Percentiles rank a stretch among this genome's conserved stretches.
phyloP scores from a whole-genome alignment of 2,113 vertebrate species.

The Amblyornis subalaris region DNA sequence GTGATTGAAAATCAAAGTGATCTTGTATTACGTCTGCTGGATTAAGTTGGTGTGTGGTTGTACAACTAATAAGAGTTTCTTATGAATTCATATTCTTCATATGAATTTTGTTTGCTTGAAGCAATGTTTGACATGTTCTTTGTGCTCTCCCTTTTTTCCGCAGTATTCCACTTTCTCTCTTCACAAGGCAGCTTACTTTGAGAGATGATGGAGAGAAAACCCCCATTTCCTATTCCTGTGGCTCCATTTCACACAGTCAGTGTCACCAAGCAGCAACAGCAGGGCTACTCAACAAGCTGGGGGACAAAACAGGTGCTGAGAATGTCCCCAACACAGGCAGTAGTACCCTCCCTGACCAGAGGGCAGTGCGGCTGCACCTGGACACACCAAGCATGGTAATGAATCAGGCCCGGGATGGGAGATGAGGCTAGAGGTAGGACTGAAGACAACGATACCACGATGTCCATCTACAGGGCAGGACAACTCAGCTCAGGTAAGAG shows the following conservation, averaged over 20 bases:
- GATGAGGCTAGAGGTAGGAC: background rate
- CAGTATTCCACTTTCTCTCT: background rate
- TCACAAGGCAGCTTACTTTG: background rate
- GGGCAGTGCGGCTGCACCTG: background rate
- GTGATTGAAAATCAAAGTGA: background rate
- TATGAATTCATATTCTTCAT: too few species aligned
- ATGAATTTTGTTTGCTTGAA: background rate
- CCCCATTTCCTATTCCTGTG: background rate
- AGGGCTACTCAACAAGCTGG: background rate
- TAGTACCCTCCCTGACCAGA: background rate
- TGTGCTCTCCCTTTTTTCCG: background rate
- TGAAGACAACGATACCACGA: rapidly evolving
- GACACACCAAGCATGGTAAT: rapidly evolving
- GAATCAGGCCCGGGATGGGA: background rate
- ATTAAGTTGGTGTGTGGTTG: background rate
- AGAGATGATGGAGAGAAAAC: background rate
- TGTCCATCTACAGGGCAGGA: background rate
- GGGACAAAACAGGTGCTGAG: background rate
- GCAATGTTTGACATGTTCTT: background rate
- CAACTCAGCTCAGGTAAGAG: background rate
- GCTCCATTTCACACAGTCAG: background rate
- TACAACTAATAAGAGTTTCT: background rate
- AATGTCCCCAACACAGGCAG: background rate
- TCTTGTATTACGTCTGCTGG: background rate
- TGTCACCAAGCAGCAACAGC: background rate